Evolutionary conservation across 2,797 vertebrate species (phyloP), one percentile per base, ranked within the genome.

Genomic region (Babyrousa celebensis): DNA sequence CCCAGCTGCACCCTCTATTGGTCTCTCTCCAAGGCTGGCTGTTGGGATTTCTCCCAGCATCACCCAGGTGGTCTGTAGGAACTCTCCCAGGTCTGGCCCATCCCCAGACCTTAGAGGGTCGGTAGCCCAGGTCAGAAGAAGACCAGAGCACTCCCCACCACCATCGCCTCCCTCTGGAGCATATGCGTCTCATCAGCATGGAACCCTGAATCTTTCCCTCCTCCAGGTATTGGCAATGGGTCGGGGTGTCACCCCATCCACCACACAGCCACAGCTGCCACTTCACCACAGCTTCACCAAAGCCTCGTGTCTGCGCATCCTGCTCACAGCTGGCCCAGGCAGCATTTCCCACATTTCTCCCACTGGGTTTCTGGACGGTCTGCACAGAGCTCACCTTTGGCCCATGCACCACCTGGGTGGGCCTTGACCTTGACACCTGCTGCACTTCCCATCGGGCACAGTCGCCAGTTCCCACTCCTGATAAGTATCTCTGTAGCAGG

Each of bases 401-500:
- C 85, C n/a, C 32, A 56, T 23, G 15, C 1, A 27, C 85, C n/a
- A 74, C 20, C 48, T 74, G 27, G 75, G 48, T 74, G 27, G 75
- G 48, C 25, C 40, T 70, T 63, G 54, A 83, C 43, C 6, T 48
- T 77, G 54, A 92, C 16, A 83, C 40, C 16, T 88, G 78, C 16
- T 88, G 14, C 78, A 62, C 85, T 92, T 32, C 70, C 83, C 70
- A 95, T 4, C 29, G 67, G 74, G 36, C 60, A 58, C 32, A 52
- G 25, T 52, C 18, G 8, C 62, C 54, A 77, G 78, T 77, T 10
- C 23, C 40, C 20, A 95, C 12, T 83, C 78, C 63, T 74, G 89
- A 74, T 87, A 62, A 88, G 83, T 78, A 83, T 48, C 70, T 92
- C 63, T 40, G 56, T 36, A 36, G 83, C 23, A 86, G 72, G 91